phyloP scores from a whole-genome alignment of 2,888 invertebrate genomes.

The Dicyrtomina minuta region DNA sequence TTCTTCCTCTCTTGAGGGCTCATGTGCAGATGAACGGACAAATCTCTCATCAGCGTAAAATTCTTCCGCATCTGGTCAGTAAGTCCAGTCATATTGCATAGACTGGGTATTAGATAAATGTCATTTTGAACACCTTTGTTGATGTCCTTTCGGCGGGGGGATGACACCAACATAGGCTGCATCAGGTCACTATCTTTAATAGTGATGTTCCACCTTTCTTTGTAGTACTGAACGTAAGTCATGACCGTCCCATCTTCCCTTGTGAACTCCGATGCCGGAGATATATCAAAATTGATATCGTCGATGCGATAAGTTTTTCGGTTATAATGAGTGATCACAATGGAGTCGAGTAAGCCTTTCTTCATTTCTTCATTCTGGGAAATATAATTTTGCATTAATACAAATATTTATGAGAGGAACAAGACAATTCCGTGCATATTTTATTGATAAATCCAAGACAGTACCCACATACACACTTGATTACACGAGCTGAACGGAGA shows the following conservation, averaged over 20 bases:
- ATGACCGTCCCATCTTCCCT: neutral
- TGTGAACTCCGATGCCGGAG: slow-evolving; percentile 58
- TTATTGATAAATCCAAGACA: too few relatives aligned
- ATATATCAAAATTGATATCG: slow-evolving; percentile 68
- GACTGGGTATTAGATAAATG: slow-evolving; percentile 77
- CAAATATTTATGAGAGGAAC: neutral
- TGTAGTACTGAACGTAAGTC: slow-evolving; percentile 36
- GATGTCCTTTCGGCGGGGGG: slow-evolving; percentile 65
- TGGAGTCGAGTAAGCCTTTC: slow-evolving; percentile 44
- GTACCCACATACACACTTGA: too few relatives aligned
- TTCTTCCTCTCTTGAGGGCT: slow-evolving; percentile 68
- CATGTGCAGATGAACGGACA: slow-evolving; percentile 74
- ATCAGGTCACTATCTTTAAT: slow-evolving; percentile 61
- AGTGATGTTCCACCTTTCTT: slow-evolving; percentile 55
- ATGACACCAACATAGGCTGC: slow-evolving; percentile 80
- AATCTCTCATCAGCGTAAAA: slow-evolving; percentile 68
- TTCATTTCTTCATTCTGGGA: slow-evolving; percentile 23
- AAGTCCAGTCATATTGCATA: slow-evolving; percentile 78
- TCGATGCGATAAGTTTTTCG: slow-evolving; percentile 74
- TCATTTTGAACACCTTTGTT: slow-evolving; percentile 69
- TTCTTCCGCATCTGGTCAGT: slow-evolving; percentile 56
- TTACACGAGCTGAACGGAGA: too few relatives aligned
- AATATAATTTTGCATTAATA: neutral
- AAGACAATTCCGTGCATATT: too few relatives aligned
- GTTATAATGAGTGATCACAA: slow-evolving; percentile 52